A percentile compares a stretch with the other conserved stretches of the same genome.
phyloP scores from a whole-genome alignment of 2,797 vertebrate species.

The Hypotaenidia philippensis region DNA sequence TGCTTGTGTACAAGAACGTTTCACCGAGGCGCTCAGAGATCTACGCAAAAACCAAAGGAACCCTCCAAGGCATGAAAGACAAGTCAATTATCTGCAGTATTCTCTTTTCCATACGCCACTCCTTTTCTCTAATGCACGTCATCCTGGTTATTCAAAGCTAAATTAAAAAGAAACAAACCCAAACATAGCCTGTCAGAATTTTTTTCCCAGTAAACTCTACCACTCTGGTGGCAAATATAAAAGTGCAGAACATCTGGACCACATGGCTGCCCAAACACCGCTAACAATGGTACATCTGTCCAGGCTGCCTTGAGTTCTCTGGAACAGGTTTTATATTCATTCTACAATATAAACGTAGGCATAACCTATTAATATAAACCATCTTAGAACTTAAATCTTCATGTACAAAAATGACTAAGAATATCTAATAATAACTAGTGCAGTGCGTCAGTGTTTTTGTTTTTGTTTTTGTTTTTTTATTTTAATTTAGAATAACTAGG shows the following conservation, averaged over 20 bases:
- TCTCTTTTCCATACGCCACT: constrained; percentile 77
- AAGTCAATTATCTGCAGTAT: constrained; percentile 77
- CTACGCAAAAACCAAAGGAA: constrained; percentile 82
- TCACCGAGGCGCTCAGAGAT: constrained; percentile 69
- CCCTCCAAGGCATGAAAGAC: constrained; percentile 80
- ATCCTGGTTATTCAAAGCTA: constrained; percentile 81
- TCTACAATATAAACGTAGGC: constrained; percentile 89
- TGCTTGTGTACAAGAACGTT: constrained; percentile 78
- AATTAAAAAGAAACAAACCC: constrained; percentile 74
- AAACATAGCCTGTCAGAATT: constrained; percentile 78
- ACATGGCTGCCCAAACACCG: constrained; percentile 81
- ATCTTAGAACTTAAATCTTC: constrained; percentile 88
- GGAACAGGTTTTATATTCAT: constrained; percentile 83
- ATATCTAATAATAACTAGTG: constrained; percentile 93
- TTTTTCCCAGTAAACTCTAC: constrained; percentile 82
- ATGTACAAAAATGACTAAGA: constrained; percentile 89
- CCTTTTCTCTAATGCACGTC: constrained; percentile 81
- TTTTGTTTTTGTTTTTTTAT: constrained; percentile 73
- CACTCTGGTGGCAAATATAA: constrained; percentile 84
- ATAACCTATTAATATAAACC: constrained; percentile 90
- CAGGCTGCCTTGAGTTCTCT: constrained; percentile 80
- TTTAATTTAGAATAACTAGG: constrained; percentile 86
- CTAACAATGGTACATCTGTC: constrained; percentile 86
- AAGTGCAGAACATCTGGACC: constrained; percentile 87
- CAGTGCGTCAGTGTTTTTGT: constrained; percentile 89